Percentiles rank a stretch among this genome's conserved stretches.
Evolutionary conservation across 2,113 vertebrate genomes (phyloP).

Genomic region (Grantiella picta): DNA sequence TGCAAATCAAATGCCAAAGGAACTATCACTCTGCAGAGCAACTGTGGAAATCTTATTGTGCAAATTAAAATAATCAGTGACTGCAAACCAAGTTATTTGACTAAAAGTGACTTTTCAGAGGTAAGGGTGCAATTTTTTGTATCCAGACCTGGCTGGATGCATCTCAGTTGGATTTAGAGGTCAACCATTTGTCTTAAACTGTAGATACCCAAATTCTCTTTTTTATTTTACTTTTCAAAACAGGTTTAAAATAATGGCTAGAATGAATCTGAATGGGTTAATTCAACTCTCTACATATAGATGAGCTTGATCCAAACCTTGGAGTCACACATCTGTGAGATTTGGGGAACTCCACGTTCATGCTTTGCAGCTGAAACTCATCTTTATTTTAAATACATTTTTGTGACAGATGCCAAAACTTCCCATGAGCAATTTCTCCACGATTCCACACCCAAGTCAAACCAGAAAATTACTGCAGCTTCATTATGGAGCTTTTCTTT

Average conservation of each 20-base stretch:
- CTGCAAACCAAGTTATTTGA: background rate
- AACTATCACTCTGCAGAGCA: background rate
- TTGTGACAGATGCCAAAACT: conserved; percentile 4
- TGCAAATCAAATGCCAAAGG: background rate
- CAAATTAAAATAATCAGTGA: background rate
- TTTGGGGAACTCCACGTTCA: conserved; percentile 3
- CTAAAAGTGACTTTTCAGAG: background rate
- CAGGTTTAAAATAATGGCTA: background rate
- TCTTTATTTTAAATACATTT: background rate
- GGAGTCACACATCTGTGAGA: conserved; percentile 10
- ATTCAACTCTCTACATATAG: background rate
- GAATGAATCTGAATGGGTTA: background rate
- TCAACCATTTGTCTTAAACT: background rate
- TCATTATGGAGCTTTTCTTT: background rate
- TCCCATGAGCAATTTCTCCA: background rate
- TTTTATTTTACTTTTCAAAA: background rate
- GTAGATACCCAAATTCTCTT: background rate
- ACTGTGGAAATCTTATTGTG: background rate
- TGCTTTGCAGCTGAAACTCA: conserved; percentile 8
- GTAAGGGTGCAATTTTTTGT: background rate
- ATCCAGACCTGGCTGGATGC: background rate
- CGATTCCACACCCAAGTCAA: background rate
- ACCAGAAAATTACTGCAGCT: background rate
- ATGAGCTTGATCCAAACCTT: background rate
- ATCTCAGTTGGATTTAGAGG: background rate